phyloP scores from a whole-genome alignment of 2,113 vertebrate species.

The Microcebus lehilahytsara region DNA sequence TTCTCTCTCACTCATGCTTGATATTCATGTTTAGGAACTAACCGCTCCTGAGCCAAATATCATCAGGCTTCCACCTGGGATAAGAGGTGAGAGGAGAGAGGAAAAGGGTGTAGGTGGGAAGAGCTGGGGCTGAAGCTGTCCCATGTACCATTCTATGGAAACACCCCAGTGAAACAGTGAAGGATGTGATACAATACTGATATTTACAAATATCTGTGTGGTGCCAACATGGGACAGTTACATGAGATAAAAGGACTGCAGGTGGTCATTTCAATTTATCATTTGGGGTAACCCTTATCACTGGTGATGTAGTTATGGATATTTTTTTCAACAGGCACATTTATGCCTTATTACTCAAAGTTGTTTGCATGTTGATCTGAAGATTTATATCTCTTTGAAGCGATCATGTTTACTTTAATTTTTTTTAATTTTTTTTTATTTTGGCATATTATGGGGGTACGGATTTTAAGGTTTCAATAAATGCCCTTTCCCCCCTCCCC shows the following conservation, averaged over 20 bases:
- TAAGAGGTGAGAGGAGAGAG: not conserved
- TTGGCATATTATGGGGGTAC: too few relatives aligned
- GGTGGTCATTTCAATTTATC: not conserved
- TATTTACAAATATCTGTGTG: not conserved
- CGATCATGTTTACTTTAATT: not conserved
- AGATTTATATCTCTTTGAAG: not conserved
- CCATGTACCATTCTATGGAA: rapidly evolving
- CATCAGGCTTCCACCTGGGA: not conserved
- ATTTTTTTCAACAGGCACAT: not conserved
- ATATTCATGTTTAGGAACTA: not conserved
- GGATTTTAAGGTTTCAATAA: too few relatives aligned
- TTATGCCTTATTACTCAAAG: not conserved
- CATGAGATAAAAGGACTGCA: not conserved
- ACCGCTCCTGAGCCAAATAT: not conserved
- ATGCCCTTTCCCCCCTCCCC: too few relatives aligned
- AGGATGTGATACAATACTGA: too few relatives aligned
- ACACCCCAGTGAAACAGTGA: not conserved
- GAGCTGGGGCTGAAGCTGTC: not conserved
- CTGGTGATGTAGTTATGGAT: not conserved
- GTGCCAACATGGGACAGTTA: not conserved
- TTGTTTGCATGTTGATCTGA: not conserved
- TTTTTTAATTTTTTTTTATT: too few relatives aligned
- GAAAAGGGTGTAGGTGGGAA: not conserved
- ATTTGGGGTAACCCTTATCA: not conserved
- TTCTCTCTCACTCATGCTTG: not conserved